These are phyloP conservation scores for Crotalus adamanteus DNA, from an alignment of 2,797 vertebrate species.

Conservation along the genomic window DNA sequence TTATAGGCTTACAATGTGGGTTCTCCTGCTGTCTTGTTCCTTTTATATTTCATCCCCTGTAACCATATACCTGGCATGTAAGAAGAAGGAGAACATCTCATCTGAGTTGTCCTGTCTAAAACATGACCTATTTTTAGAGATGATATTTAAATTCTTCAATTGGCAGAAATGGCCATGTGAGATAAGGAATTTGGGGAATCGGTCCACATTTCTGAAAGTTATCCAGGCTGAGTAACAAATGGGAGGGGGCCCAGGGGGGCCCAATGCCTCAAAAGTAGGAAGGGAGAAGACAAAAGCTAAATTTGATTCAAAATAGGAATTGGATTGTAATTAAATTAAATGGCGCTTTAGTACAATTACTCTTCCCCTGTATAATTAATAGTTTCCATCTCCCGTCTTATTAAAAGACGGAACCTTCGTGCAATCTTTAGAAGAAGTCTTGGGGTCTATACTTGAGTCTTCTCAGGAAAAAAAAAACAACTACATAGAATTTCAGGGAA, in stretches of 20 bases:
- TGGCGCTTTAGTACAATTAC: neutral
- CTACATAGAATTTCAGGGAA: neutral
- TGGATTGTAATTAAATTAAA: neutral
- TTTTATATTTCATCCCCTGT: neutral
- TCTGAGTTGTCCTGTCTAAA: neutral
- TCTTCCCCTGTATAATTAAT: neutral
- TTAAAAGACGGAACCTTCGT: neutral
- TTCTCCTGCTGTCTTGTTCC: neutral
- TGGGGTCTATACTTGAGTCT: neutral
- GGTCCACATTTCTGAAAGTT: neutral
- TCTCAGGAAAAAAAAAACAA: neutral
- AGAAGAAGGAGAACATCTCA: neutral
- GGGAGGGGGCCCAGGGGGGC: neutral
- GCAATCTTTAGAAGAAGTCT: neutral
- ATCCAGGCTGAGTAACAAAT: neutral
- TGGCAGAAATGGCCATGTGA: neutral
- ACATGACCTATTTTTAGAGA: neutral
- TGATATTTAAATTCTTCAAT: neutral
- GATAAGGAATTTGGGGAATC: neutral
- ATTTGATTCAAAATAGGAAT: neutral
- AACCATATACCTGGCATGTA: neutral
- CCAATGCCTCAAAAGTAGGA: neutral
- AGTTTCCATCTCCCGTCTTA: neutral
- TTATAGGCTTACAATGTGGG: no score
- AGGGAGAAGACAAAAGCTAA: neutral